Base-by-base conservation (phyloP, 1,140 invertebrate species). In the Elymnias hypermnestra region DNA sequence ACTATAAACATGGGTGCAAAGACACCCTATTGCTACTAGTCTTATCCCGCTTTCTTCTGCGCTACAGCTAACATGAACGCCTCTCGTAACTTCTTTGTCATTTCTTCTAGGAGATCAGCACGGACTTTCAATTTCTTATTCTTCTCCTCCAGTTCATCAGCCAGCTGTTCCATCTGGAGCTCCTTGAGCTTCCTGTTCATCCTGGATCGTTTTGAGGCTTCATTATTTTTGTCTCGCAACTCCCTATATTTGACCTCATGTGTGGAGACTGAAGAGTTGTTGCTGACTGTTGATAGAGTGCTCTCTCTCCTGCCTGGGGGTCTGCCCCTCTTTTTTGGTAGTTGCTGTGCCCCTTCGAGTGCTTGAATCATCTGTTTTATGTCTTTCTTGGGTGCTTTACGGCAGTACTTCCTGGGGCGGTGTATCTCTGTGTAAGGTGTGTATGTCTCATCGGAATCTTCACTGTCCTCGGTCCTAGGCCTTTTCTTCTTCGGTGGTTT, bases 211-310 rank as follows among this genome's bases (percentile, higher is more conserved):
- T 92, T 87, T 7, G 92, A 93, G 4, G 92, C 92, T 72, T 93
- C 92, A 66, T 94, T 94, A 69, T 94, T 94, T 57, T 92, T 92
- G 50, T 92, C 90, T 8, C 92, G 82, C 8, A 91, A 84, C 60
- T 92, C 90, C 12, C 90, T 83, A 57, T 93, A 93, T 48, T 83
- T 89, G 29, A 61, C 49, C 43, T 82, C 78, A 17, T 73, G 71
- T 15, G 75, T 83, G 14, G 75, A 75, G 4, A 63, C 41, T 5
- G 75, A 77, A 0, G 67, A 70, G 53, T 72, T 83, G 3, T 86
- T 79, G 38, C 74, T 76, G 12, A 71, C 56, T 5, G 77, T 77
- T n/a, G 78, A 83, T 14, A 82, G 62, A 5, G 62, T 72, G 58
- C 82, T 85, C 21, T 75, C 75, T 41, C 77, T 53, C 33, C 75